Evolutionary conservation across 2,888 invertebrate genomes (phyloP).

Genomic region (Watsonalla cultraria): DNA sequence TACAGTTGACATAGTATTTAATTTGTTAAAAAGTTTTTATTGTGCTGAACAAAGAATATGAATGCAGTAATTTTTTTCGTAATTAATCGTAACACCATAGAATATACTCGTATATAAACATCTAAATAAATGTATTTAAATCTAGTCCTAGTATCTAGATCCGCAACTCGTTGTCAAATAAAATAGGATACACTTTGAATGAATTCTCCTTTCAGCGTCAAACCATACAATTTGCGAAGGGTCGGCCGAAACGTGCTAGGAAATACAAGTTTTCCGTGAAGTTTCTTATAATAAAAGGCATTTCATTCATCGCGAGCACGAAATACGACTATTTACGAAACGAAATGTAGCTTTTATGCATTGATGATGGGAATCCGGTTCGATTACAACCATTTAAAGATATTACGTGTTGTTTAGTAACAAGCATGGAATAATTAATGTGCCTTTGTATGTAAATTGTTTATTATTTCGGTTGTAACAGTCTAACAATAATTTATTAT

Average conservation of each 20-base stretch:
- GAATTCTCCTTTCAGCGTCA: not conserved
- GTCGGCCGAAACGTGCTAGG: constrained; percentile 1
- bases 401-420: too few species aligned
- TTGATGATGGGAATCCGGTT: not conserved
- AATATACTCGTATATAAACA: too few species aligned
- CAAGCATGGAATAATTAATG: too few species aligned
- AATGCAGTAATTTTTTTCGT: too few species aligned
- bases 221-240: not conserved
- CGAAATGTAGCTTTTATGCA: not conserved
- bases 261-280: constrained; percentile 7
- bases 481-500: too few species aligned
- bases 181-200: not conserved
- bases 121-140: too few species aligned
- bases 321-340: constrained; percentile 6
- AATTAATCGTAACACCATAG: too few species aligned
- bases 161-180: not conserved
- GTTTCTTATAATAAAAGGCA: constrained; percentile 5
- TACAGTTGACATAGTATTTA: too few species aligned
- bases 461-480: too few species aligned
- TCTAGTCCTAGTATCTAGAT: not conserved
- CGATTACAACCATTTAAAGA: not conserved
- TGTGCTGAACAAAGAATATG: too few species aligned
- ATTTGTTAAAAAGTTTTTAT: too few species aligned
- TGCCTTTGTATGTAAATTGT: too few species aligned
- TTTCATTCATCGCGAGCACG: constrained; percentile 5